A percentile compares a stretch with the other conserved stretches of the same genome.
Evolutionary conservation across 2,113 vertebrate species (phyloP).

Genomic region (Natator depressus): DNA sequence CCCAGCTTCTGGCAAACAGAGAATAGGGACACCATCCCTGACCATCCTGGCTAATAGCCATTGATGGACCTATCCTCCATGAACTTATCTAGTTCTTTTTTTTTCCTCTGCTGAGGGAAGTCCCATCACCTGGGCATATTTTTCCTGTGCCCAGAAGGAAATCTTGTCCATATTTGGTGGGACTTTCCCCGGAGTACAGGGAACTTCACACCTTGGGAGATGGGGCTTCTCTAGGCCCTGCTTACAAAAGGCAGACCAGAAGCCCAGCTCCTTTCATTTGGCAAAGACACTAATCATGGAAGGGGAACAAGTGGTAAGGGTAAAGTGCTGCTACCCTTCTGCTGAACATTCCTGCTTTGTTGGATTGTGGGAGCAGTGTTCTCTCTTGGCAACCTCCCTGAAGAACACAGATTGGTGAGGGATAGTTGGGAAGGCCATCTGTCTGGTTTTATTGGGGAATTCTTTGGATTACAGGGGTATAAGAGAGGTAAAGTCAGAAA

Average conservation of each 20-base stretch:
- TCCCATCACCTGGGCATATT: background rate
- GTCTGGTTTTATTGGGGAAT: background rate
- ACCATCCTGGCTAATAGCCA: too few species aligned
- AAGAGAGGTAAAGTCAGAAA: background rate
- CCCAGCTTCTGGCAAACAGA: too few species aligned
- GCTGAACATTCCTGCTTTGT: background rate
- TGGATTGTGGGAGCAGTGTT: background rate
- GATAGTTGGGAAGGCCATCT: background rate
- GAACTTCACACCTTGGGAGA: background rate
- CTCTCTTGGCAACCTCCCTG: background rate
- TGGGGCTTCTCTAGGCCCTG: background rate
- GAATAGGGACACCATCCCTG: too few species aligned
- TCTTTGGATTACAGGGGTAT: background rate
- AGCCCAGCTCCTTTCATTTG: background rate
- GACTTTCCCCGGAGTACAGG: background rate
- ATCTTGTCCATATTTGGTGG: background rate
- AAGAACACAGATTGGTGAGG: background rate
- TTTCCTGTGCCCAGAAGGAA: background rate
- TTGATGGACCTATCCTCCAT: too few species aligned
- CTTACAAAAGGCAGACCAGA: background rate
- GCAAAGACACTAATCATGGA: background rate
- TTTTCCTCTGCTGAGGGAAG: background rate
- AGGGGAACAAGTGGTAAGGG: background rate
- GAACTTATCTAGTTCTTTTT: too few species aligned
- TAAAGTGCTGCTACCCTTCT: background rate